Evolutionary conservation across 2,888 invertebrate genomes (phyloP).

Genomic region (Hirtodrosophila confusa): DNA sequence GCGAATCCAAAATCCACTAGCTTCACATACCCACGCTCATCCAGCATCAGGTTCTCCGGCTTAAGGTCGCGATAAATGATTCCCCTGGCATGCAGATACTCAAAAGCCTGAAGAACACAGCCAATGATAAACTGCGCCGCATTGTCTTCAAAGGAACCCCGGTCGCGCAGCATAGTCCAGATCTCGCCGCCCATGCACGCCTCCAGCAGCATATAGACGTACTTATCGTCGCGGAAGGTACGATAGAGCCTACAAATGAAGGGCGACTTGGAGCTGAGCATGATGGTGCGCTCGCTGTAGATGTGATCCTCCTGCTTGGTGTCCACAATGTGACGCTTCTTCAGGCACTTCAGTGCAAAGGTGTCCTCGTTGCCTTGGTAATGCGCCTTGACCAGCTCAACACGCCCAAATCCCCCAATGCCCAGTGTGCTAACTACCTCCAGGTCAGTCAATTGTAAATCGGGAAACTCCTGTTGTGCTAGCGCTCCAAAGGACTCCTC

Average conservation of each 20-base stretch:
- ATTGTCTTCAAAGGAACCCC: slow-evolving; percentile 92
- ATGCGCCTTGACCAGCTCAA: slow-evolving; percentile 89
- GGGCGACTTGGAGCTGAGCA: slow-evolving; percentile 87
- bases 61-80: slow-evolving; percentile 96
- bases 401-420: slow-evolving; percentile 96
- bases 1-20: slow-evolving; percentile 98
- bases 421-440: slow-evolving; percentile 94
- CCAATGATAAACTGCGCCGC: slow-evolving; percentile 95
- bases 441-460: slow-evolving; percentile 90
- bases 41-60: slow-evolving; percentile 96
- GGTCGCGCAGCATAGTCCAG: slow-evolving; percentile 95
- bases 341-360: slow-evolving; percentile 94
- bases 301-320: slow-evolving; percentile 96
- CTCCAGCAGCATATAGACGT: slow-evolving; percentile 97
- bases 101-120: slow-evolving; percentile 96
- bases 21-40: slow-evolving; percentile 93
- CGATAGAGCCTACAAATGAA: slow-evolving; percentile 89
- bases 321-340: slow-evolving; percentile 94
- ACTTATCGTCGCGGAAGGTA: slow-evolving; percentile 95
- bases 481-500: slow-evolving; percentile 82
- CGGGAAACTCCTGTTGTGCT: slow-evolving; percentile 86
- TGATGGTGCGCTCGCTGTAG: slow-evolving; percentile 93
- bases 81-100: slow-evolving; percentile 93
- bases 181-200: slow-evolving; percentile 97
- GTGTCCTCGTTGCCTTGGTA: slow-evolving; percentile 85